Evolutionary conservation across 2,113 vertebrate species (phyloP), one percentile per base, ranked within the genome.

Genomic region (Nibea albiflora): DNA sequence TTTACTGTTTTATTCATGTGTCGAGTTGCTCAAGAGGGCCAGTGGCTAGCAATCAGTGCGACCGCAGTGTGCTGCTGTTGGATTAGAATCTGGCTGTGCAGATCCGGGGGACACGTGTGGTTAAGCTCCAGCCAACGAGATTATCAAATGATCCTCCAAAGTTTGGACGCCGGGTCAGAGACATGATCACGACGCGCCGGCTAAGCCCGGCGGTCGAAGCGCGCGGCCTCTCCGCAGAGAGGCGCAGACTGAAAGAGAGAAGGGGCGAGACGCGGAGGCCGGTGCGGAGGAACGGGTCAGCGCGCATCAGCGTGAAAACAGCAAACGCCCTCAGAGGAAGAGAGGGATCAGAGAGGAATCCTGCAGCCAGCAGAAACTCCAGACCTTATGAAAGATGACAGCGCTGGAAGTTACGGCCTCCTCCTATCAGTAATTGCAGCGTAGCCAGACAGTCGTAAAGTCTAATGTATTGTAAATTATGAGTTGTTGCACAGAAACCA

Each of bases 101-200:
- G 70, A 74, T 20, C 39, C 22, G 39, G 56, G 56, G 50, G 64
- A 57, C 71, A 24, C 42, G 15, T 54, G 42, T 76, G 85, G 77
- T 26, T 60, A 4, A 83, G 68, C 76, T 63, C 60, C 42, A 22
- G 76, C 73, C 90, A 84, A 90, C 70, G 1, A 84, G 90, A 91
- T 91, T 87, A 89, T 83, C 71, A 77, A 58, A 87, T 74, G 80
- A 85, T 92, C 88, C 90, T 77, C 80, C 90, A 87, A 86, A 92
- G 47, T 80, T 82, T 73, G 82, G 75, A 69, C 28, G 64, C 65
- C 81, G 8, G 8, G 74, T 66, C 61, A 73, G 76, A 80, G 78
- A 57, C 53, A 31, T 52, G 83, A 86, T 85, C 65, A 19, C 58
- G 42, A 26, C 44, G n/a, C 9, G 60, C 70, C 12, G 26, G 67